These are phyloP conservation scores for Elmis aenea DNA, from an alignment of 2,888 invertebrate species.

Conservation along the genomic window DNA sequence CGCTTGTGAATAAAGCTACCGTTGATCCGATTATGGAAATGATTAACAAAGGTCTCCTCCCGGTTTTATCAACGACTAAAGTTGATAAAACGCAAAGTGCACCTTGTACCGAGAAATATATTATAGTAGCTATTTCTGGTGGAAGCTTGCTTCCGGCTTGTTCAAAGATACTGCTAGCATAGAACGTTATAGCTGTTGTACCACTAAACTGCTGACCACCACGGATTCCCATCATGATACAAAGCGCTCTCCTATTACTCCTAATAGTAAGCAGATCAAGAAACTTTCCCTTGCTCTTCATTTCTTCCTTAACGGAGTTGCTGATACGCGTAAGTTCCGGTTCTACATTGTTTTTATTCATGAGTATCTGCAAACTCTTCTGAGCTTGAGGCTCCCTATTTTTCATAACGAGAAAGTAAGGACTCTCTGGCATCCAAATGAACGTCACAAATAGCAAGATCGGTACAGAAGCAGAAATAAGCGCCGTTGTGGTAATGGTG, in stretches of 20 bases:
- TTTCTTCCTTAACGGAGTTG: conserved; percentile 36
- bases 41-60: conserved; percentile 57
- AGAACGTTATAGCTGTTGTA: conserved; percentile 55
- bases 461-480: conserved; percentile 54
- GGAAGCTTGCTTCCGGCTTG: conserved; percentile 41
- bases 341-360: conserved; percentile 49
- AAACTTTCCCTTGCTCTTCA: conserved; percentile 52
- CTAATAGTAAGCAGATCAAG: conserved; percentile 50
- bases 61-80: conserved; percentile 56
- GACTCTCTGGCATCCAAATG: conserved; percentile 61
- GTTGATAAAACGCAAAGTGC: conserved; percentile 53
- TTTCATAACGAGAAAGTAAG: conserved; percentile 46
- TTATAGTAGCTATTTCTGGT: conserved; percentile 51
- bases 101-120: conserved; percentile 53
- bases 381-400: conserved; percentile 45
- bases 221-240: conserved; percentile 55
- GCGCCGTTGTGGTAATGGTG: conserved; percentile 49
- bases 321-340: conserved; percentile 41
- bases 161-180: conserved; percentile 57
- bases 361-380: conserved; percentile 52
- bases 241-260: conserved; percentile 54
- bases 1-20: conserved; percentile 38
- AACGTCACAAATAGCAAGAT: conserved; percentile 53
- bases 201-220: conserved; percentile 58
- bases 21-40: conserved; percentile 46